These are phyloP conservation scores for Zophobas atratus DNA, from an alignment of 1,140 invertebrate genomes.

Conservation along the genomic window DNA sequence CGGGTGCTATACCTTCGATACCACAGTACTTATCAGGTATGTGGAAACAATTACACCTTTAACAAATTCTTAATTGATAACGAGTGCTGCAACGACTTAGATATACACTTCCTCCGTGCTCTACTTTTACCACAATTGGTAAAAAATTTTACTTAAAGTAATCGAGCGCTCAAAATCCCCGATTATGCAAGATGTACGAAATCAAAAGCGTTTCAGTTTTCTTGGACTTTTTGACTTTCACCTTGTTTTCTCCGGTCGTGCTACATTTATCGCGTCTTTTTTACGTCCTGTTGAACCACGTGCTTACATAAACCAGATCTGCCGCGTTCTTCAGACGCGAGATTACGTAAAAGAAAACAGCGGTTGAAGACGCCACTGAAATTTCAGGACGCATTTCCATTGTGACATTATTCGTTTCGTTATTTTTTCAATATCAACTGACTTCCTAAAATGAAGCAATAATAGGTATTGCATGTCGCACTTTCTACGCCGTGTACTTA, in stretches of 20 bases:
- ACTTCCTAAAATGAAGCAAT: too few species aligned
- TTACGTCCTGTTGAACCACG: slow-evolving; percentile 2
- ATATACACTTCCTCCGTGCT: background rate
- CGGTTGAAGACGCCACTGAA: background rate
- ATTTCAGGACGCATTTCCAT: background rate
- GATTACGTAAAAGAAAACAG: background rate
- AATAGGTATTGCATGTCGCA: too few species aligned
- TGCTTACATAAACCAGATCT: slow-evolving; percentile 14
- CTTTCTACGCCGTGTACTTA: too few species aligned
- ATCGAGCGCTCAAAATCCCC: too few species aligned
- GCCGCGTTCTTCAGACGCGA: slow-evolving; percentile 4
- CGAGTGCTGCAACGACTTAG: too few species aligned
- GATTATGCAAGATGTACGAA: background rate
- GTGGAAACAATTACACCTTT: slow-evolving; percentile 3
- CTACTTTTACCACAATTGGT: background rate
- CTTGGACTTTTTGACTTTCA: slow-evolving; percentile 28
- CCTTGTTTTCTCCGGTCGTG: slow-evolving; percentile 44
- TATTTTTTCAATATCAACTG: too few species aligned
- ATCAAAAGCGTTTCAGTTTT: slow-evolving; percentile 46
- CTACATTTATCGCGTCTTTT: slow-evolving; percentile 16
- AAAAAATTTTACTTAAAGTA: too few species aligned
- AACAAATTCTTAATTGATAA: slow-evolving; percentile 11
- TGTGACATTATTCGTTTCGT: too few species aligned
- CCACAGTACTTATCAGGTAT: slow-evolving; percentile 59
- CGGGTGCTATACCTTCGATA: slow-evolving; percentile 53